Base-by-base conservation (phyloP, 2,113 vertebrate genomes). In the Hemicordylus capensis region DNA sequence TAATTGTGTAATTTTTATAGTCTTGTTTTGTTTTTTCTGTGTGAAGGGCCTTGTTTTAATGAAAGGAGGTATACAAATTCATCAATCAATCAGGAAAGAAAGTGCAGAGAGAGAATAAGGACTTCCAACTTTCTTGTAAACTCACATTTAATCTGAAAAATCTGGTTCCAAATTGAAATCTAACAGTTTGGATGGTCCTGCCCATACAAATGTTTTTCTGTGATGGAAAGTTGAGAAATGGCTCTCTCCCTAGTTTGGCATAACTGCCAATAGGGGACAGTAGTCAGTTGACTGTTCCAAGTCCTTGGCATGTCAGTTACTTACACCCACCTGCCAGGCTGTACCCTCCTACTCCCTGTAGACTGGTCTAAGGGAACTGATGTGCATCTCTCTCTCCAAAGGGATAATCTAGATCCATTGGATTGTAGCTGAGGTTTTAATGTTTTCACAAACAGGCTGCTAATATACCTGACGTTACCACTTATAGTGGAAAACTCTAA, bases 381-480 rank as follows among this genome's bases (percentile, higher is more conserved):
- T 51, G 31, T 31, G 37, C 14, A 77, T 8, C 17, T 26, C 31
- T 28, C n/a, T 51, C 44, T 61, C 20, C 59, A 51, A 24, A 76
- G 48, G 7, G 17, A 20, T 0, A 0, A 1, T 76, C 51, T 0
- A 0, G 31, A 31, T 66, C 19, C 34, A 0, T 0, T 81, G 17
- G 63, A 3, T 42, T 58, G 31, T 3, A 51, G 15, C 28, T 44
- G 51, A n/a, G 22, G 26, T 70, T 69, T 69, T 34, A 58, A 70
- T 22, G 2, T 46, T 58, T 77, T 67, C 44, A n/a, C 24, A 58
- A 67, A 42, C 11, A 44, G 28, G 54, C 28, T 76, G 64, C 46
- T 44, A 67, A 51, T 51, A 37, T 31, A 39, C 59, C 22, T 48
- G 44, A 75, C 20, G 34, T 58, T 51, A 83, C 5, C 14, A 44